These are phyloP conservation scores for Anoncus sp. DNA, from an alignment of 2,888 invertebrate species.

Conservation along the genomic window DNA sequence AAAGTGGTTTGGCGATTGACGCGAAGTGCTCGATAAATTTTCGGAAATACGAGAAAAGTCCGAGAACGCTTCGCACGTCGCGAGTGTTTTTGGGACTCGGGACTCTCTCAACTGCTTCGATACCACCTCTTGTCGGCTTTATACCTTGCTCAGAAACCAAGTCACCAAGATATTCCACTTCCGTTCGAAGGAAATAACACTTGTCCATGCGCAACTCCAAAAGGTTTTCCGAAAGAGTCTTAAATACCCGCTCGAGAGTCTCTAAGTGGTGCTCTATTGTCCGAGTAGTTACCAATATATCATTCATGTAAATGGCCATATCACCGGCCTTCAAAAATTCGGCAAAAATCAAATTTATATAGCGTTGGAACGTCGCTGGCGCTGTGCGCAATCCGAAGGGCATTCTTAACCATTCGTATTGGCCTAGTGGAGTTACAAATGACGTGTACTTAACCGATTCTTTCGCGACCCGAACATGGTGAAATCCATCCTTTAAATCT, in stretches of 20 bases:
- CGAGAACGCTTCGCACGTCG: conserved; percentile 71
- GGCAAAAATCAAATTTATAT: conserved; percentile 40
- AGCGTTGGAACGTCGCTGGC: conserved; percentile 66
- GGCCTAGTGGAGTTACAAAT: conserved; percentile 69
- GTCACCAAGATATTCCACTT: conserved; percentile 57
- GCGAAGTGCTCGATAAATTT: conserved; percentile 69
- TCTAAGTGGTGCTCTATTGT: conserved; percentile 50
- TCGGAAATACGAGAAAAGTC: conserved; percentile 72
- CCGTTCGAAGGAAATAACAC: conserved; percentile 61
- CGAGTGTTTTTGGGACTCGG: conserved; percentile 66
- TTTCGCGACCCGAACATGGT: conserved; percentile 57
- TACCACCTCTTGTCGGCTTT: conserved; percentile 60
- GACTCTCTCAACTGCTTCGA: conserved; percentile 65
- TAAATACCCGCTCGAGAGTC: conserved; percentile 49
- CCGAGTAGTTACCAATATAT: conserved; percentile 47
- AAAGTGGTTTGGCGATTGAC: conserved; percentile 72
- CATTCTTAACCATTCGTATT: conserved; percentile 61
- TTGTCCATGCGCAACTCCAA: conserved; percentile 59
- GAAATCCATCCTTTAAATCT: conserved; percentile 67
- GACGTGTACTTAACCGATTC: conserved; percentile 64
- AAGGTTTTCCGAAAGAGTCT: conserved; percentile 33
- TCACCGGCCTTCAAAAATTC: conserved; percentile 34
- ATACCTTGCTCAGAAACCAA: conserved; percentile 54
- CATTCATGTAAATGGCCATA: conserved; percentile 49
- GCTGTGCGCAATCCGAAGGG: conserved; percentile 70